Percentiles rank a stretch among this genome's conserved stretches.
Conservation (phyloP, 2,888 invertebrate species). For the Cotesia congregata region DNA sequence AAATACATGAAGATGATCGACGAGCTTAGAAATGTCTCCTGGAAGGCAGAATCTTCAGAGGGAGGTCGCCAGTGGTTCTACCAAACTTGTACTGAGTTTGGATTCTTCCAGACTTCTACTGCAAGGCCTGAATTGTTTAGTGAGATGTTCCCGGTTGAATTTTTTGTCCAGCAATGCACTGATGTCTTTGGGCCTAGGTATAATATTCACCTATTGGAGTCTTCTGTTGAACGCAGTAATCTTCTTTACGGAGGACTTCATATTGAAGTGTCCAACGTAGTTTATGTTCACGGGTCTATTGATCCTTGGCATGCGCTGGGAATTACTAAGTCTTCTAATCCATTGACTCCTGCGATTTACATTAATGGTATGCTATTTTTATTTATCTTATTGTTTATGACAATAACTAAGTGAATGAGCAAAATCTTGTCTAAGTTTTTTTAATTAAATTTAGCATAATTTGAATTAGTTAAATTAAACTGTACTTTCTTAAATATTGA, state of each 20-base stretch:
- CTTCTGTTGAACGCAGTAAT: constrained; percentile 81
- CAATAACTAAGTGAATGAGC: background rate
- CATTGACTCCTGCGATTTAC: constrained; percentile 78
- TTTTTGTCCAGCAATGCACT: constrained; percentile 84
- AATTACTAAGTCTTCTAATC: constrained; percentile 74
- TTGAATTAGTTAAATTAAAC: no score
- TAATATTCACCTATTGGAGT: constrained; percentile 74
- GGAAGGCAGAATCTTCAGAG: constrained; percentile 76
- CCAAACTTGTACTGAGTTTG: constrained; percentile 97
- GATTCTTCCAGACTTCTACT: constrained; percentile 92
- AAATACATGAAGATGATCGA: constrained; percentile 83
- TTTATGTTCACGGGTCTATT: constrained; percentile 90
- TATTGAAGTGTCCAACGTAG: constrained; percentile 79
- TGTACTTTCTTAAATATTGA: no score
- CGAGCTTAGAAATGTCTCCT: constrained; percentile 77
- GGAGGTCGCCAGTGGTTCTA: constrained; percentile 92
- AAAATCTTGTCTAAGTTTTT: no score
- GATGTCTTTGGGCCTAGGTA: constrained; percentile 87
- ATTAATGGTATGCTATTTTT: constrained; percentile 75
- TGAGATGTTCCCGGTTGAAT: constrained; percentile 81
- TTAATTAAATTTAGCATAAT: no score
- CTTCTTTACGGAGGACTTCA: constrained; percentile 83
- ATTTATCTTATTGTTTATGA: constrained; percentile 24
- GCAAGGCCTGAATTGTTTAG: constrained; percentile 80
- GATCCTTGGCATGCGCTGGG: constrained; percentile 92